A percentile compares a stretch with the other conserved stretches of the same genome.
These are phyloP conservation scores for Oncorhynchus mykiss DNA, from an alignment of 2,113 vertebrate genomes.

Conservation along the genomic window DNA sequence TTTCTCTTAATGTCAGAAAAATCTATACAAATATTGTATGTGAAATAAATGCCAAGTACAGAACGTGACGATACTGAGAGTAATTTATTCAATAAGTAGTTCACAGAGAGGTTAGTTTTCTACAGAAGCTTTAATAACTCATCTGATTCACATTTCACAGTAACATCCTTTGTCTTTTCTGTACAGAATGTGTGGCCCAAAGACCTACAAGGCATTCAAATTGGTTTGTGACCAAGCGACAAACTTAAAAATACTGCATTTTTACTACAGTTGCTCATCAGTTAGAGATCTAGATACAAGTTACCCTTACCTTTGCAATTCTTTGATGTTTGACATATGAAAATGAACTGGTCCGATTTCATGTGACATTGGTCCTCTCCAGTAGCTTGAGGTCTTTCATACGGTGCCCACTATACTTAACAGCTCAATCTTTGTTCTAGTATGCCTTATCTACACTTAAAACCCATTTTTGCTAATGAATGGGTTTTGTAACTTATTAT, in stretches of 20 bases:
- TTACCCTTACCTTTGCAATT: slow-evolving; percentile 1
- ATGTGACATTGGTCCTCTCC: slow-evolving; percentile 3
- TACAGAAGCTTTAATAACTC: slow-evolving; percentile 73
- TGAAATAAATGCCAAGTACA: not conserved
- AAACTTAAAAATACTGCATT: slow-evolving; percentile 20
- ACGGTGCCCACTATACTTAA: slow-evolving; percentile 5
- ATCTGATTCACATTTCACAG: not conserved
- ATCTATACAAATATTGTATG: not conserved
- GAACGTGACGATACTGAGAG: slow-evolving; percentile 37
- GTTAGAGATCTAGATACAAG: slow-evolving; percentile 20
- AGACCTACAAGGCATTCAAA: slow-evolving; percentile 11
- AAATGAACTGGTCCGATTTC: slow-evolving; percentile 33
- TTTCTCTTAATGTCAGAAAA: slow-evolving; percentile 13
- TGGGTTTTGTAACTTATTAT: slow-evolving; percentile 27
- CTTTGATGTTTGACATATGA: slow-evolving; percentile 5
- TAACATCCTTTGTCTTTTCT: slow-evolving; percentile 21
- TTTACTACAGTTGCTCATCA: slow-evolving; percentile 20
- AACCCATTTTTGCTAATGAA: slow-evolving; percentile 38
- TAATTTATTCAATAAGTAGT: slow-evolving; percentile 16
- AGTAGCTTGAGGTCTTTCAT: slow-evolving; percentile 37
- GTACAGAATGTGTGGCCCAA: slow-evolving; percentile 39
- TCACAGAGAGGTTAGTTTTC: slow-evolving; percentile 38
- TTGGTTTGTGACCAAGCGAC: slow-evolving; percentile 18
- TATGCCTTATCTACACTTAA: slow-evolving; percentile 7
- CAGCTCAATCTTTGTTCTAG: slow-evolving; percentile 15